Evolutionary conservation across 2,797 vertebrate species (phyloP), one percentile per base, ranked within the genome.

Genomic region (Huso huso): DNA sequence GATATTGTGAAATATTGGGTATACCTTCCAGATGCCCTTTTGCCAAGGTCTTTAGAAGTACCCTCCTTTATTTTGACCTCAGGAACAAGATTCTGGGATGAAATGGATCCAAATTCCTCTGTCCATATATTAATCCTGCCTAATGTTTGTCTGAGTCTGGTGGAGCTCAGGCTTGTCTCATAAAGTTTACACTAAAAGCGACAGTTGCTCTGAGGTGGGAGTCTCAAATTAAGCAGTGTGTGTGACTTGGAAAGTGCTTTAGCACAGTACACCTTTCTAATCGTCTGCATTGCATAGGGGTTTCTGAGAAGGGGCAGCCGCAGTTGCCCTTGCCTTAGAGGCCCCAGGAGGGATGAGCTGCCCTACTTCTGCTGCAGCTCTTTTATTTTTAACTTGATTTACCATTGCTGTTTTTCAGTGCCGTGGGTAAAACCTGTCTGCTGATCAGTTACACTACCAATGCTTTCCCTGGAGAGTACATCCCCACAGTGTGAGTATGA

Each of bases 361-460:
- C 6, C 55, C 55, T 6, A 62, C 13, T 62, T 62, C 23, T 48
- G 61, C 8, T 37, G 18, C 8, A 18, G 7, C 11, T 53, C 48
- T 62, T 62, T 10, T 62, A 62, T 48, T 62, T 62, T 62, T 62
- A 62, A 62, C 18, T 48, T 62, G 18, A 37, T 62, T 62, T 62
- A 9, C 10, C 23, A 10, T 18, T 18, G 15, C 4, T 53, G 10
- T 76, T 48, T 55, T 63, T 61, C 84, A 94, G 93, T 75, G 93
- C 92, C 76, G 92, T 94, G 68, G 92, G 92, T 78, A 94, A 94
- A 83, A 94, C 92, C 67, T 94, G 92, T 75, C 80, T 94, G 71
- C 88, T 94, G 70, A 94, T 94, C 87, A 94, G 93, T 80, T 94
- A 94, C 74, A 94, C 93, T 67, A 94, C 93, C 66, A 94, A 94